These are phyloP conservation scores for Rhynchonycteris naso DNA, from an alignment of 2,797 vertebrate species.

Conservation along the genomic window DNA sequence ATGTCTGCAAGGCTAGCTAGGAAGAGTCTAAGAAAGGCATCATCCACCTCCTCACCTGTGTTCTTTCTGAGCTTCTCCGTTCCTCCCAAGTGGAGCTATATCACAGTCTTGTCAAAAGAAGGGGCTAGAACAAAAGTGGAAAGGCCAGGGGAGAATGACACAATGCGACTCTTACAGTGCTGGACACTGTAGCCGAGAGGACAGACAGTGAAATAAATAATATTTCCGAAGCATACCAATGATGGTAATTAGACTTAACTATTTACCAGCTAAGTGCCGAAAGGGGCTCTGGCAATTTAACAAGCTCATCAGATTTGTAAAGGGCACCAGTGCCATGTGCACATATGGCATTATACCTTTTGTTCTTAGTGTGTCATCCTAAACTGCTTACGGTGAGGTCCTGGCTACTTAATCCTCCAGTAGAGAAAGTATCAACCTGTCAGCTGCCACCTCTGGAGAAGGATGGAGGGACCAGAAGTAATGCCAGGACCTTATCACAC, in stretches of 20 bases:
- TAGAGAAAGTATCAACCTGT: neutral
- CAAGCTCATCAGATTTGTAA: conserved; percentile 56
- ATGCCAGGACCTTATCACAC: neutral
- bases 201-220: neutral
- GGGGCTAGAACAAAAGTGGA: neutral
- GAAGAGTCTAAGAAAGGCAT: neutral
- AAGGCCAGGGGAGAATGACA: neutral
- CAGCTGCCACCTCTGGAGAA: neutral
- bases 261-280: conserved; percentile 11
- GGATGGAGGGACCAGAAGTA: neutral
- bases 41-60: accelerated
- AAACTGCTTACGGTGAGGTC: neutral
- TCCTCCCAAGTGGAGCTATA: neutral
- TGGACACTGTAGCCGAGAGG: neutral
- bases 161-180: neutral
- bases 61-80: accelerated
- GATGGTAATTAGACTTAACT: neutral
- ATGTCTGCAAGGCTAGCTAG: neutral
- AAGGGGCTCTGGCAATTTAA: conserved; percentile 36
- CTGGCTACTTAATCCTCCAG: neutral
- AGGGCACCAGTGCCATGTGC: neutral
- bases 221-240: neutral
- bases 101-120: too few relatives aligned
- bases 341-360: neutral
- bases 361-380: neutral